phyloP scores from a whole-genome alignment of 2,113 vertebrate genomes.

The Sturnira hondurensis region DNA sequence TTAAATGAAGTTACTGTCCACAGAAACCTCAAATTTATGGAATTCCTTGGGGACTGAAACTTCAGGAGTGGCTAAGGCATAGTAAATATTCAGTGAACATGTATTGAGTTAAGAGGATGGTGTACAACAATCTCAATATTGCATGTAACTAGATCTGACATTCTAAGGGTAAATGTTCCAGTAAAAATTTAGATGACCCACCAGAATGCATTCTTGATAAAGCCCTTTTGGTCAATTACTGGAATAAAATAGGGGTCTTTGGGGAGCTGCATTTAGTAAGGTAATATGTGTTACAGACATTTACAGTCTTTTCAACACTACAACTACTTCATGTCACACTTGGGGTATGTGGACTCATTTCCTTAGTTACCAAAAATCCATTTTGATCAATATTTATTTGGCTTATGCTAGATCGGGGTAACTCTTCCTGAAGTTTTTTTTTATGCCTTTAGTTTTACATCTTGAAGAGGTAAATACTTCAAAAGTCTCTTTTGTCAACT shows the following conservation, averaged over 20 bases:
- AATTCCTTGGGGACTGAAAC: not conserved
- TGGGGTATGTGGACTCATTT: not conserved
- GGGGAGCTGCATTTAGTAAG: not conserved
- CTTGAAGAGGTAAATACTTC: not conserved
- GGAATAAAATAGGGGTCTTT: not conserved
- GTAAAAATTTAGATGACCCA: not conserved
- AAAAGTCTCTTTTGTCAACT: not conserved
- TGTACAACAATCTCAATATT: not conserved
- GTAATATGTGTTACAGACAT: not conserved
- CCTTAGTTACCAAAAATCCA: not conserved
- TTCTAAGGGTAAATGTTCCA: not conserved
- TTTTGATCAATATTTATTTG: constrained; percentile 13
- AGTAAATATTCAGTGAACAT: not conserved
- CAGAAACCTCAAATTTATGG: not conserved
- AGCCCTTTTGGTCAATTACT: not conserved
- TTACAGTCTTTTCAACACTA: not conserved
- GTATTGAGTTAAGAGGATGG: not conserved
- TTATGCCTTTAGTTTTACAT: not conserved
- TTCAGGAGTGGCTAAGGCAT: not conserved
- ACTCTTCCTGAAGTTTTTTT: not conserved
- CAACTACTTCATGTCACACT: not conserved
- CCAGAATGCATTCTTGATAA: not conserved
- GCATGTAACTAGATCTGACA: not conserved
- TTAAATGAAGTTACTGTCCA: not conserved
- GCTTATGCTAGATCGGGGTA: not conserved